These are phyloP conservation scores for Steinernema carpocapsae DNA, from an alignment of 2,888 invertebrate species.

Conservation along the genomic window DNA sequence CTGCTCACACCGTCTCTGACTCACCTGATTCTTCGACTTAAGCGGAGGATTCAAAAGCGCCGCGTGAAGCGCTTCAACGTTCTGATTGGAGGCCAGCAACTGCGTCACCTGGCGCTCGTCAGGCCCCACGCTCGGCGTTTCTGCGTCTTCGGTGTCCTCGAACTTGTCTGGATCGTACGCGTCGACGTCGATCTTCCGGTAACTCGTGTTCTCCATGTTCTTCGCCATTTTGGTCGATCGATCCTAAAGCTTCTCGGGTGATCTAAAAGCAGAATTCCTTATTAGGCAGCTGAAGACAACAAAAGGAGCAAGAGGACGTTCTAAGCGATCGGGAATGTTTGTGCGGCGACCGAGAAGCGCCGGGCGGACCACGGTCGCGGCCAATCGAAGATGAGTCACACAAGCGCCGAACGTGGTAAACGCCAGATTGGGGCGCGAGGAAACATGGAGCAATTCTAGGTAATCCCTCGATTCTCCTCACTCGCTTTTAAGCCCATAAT, in stretches of 20 bases:
- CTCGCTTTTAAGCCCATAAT: neutral
- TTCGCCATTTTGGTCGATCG: conserved; percentile 55
- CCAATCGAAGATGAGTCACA: conserved; percentile 11
- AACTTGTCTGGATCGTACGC: conserved; percentile 60
- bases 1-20: no score
- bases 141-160: conserved; percentile 59
- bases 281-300: neutral
- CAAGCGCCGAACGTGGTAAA: neutral
- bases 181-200: conserved; percentile 65
- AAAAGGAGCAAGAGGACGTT: neutral
- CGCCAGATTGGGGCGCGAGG: neutral
- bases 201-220: conserved; percentile 60
- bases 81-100: conserved; percentile 48
- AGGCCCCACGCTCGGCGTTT: conserved; percentile 44
- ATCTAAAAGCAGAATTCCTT: neutral
- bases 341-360: conserved; percentile 18
- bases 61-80: conserved; percentile 60
- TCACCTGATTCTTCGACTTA: conserved; percentile 62
- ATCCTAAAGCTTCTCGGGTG: neutral
- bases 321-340: conserved; percentile 1
- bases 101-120: conserved; percentile 45
- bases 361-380: neutral
- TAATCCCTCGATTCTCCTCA: no score
- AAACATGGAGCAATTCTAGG: neutral
- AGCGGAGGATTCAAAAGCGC: conserved; percentile 59